Conservation (phyloP, 2,797 vertebrate species). For the Simalia tracyae region DNA sequence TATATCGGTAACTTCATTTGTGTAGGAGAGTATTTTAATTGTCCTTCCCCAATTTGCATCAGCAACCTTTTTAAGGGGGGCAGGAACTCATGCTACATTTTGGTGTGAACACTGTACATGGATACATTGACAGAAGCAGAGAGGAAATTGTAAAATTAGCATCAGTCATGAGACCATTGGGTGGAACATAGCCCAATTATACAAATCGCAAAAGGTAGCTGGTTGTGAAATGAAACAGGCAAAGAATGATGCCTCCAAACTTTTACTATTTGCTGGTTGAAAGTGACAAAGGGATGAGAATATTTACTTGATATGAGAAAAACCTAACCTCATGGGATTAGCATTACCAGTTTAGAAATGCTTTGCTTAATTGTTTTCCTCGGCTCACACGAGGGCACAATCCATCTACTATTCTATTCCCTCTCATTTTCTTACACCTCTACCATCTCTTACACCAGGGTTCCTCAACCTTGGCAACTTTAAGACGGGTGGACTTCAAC, state of each 20-base stretch:
- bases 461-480: too few species aligned
- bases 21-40: not conserved
- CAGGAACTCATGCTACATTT: not conserved
- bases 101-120: not conserved
- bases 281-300: not conserved
- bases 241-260: not conserved
- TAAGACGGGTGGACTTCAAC: too few species aligned
- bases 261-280: not conserved
- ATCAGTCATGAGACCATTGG: not conserved
- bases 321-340: not conserved
- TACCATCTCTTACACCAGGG: not conserved
- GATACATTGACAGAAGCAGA: not conserved
- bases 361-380: not conserved
- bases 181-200: not conserved
- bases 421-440: not conserved
- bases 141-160: not conserved
- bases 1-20: not conserved
- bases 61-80: not conserved
- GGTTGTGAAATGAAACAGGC: not conserved
- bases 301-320: not conserved
- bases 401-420: not conserved
- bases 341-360: not conserved
- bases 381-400: not conserved
- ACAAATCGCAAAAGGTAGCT: not conserved
- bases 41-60: not conserved